A percentile compares a stretch with the other conserved stretches of the same genome.
Conservation (phyloP, 2,888 invertebrate genomes). For the Eristalinus aeneus region DNA sequence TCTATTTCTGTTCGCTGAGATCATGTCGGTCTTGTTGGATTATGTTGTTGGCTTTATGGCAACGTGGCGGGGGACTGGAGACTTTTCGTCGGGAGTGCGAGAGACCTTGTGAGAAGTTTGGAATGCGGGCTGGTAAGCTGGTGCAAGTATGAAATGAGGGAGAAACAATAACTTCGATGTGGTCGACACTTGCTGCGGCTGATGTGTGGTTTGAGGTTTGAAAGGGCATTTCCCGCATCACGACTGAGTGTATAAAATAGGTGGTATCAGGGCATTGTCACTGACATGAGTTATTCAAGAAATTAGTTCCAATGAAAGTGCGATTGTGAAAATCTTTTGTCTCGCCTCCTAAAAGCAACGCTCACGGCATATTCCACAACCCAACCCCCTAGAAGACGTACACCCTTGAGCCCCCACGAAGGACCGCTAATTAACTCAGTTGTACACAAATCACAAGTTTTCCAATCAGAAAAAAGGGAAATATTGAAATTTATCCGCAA, state of each 20-base stretch:
- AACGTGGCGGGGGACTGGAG: background rate
- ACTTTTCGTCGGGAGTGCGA: background rate
- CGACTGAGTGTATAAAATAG: too few relatives aligned
- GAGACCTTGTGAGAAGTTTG: background rate
- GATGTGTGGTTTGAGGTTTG: background rate
- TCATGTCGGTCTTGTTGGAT: slow-evolving; percentile 8
- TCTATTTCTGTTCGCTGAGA: background rate
- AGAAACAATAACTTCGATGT: too few relatives aligned
- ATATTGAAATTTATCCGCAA: slow-evolving; percentile 39
- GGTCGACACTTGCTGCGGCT: too few relatives aligned
- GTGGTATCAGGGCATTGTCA: too few relatives aligned
- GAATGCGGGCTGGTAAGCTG: background rate
- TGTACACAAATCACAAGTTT: slow-evolving; percentile 34
- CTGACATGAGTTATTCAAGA: too few relatives aligned
- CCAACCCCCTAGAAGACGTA: too few relatives aligned
- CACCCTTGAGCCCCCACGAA: background rate
- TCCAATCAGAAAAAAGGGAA: slow-evolving; percentile 35
- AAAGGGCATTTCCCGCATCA: too few relatives aligned
- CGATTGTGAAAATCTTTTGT: too few relatives aligned
- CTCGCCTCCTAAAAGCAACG: too few relatives aligned
- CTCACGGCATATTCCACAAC: too few relatives aligned
- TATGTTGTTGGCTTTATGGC: slow-evolving; percentile 29
- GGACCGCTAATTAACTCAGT: background rate
- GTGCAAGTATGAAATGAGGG: background rate
- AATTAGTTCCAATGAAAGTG: too few relatives aligned